These are phyloP conservation scores for Heliconius hortense DNA, from an alignment of 2,888 invertebrate genomes.

Conservation along the genomic window DNA sequence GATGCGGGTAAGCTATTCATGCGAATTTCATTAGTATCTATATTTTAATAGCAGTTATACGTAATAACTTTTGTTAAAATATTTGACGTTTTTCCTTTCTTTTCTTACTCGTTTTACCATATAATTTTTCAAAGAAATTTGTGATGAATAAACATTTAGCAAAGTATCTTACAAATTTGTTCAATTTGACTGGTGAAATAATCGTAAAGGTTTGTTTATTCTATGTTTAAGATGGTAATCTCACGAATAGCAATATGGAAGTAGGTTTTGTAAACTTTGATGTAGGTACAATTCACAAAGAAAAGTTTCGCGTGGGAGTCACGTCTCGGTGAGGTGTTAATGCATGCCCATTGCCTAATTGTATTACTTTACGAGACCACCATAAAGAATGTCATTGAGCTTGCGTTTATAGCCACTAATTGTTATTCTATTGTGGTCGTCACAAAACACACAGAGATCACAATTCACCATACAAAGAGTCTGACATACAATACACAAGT, in stretches of 20 bases:
- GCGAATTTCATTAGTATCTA: background rate
- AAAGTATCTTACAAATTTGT: slow-evolving; percentile 14
- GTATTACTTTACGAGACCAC: slow-evolving; percentile 74
- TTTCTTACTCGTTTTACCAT: background rate
- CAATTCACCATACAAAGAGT: slow-evolving; percentile 13
- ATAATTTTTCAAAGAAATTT: background rate
- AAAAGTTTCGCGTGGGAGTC: slow-evolving; percentile 69
- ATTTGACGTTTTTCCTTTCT: background rate
- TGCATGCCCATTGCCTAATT: slow-evolving; percentile 78
- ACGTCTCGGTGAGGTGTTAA: slow-evolving; percentile 73
- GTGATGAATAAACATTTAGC: background rate
- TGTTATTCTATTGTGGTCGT: slow-evolving; percentile 61
- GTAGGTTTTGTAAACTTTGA: slow-evolving; percentile 45
- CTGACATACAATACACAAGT: slow-evolving; percentile 2
- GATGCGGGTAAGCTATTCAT: slow-evolving; percentile 62
- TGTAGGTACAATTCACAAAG: slow-evolving; percentile 66
- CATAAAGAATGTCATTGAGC: slow-evolving; percentile 66
- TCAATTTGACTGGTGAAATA: slow-evolving; percentile 11
- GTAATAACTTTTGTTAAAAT: background rate
- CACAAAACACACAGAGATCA: slow-evolving; percentile 34
- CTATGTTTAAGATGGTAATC: slow-evolving; percentile 24
- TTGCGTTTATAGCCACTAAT: slow-evolving; percentile 69
- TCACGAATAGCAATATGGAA: slow-evolving; percentile 35
- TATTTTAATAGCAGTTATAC: background rate
- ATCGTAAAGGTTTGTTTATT: slow-evolving; percentile 13